Conservation (phyloP, 2,888 invertebrate genomes). For the Pelosia muscerda region DNA sequence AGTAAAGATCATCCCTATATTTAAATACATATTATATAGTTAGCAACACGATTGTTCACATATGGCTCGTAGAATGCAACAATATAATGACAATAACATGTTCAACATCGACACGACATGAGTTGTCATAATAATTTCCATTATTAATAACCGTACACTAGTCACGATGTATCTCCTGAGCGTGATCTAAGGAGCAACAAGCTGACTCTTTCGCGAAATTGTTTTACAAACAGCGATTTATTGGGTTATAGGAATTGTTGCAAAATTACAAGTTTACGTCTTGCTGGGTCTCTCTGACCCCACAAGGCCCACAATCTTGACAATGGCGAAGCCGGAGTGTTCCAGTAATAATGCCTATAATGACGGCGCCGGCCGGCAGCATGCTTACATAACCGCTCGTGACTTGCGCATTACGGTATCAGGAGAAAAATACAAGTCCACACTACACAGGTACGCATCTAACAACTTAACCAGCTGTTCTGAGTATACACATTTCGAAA, state of each 20-base stretch:
- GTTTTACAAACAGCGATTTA: slow-evolving; percentile 82
- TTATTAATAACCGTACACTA: slow-evolving; percentile 77
- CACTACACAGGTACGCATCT: slow-evolving; percentile 64
- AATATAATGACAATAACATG: slow-evolving; percentile 40
- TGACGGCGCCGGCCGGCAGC: slow-evolving; percentile 81
- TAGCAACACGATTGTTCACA: slow-evolving; percentile 27
- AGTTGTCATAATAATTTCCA: slow-evolving; percentile 73
- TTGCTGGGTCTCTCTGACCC: slow-evolving; percentile 76
- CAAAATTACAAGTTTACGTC: slow-evolving; percentile 82
- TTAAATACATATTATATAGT: slow-evolving; percentile 20
- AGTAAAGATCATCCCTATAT: not conserved
- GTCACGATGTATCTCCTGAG: slow-evolving; percentile 76
- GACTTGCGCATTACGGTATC: slow-evolving; percentile 86
- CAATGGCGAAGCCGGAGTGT: slow-evolving; percentile 81
- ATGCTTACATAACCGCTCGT: slow-evolving; percentile 86
- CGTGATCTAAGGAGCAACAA: slow-evolving; percentile 67
- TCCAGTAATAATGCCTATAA: slow-evolving; percentile 83
- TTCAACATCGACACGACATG: slow-evolving; percentile 54
- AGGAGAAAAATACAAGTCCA: slow-evolving; percentile 78
- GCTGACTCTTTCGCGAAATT: slow-evolving; percentile 70
- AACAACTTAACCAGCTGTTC: not conserved
- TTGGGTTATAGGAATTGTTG: slow-evolving; percentile 80
- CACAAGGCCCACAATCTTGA: slow-evolving; percentile 87
- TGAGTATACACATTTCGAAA: not conserved
- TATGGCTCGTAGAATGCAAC: slow-evolving; percentile 22